Base-by-base conservation (phyloP, 2,888 invertebrate genomes). In the Phlogophora meticulosa region DNA sequence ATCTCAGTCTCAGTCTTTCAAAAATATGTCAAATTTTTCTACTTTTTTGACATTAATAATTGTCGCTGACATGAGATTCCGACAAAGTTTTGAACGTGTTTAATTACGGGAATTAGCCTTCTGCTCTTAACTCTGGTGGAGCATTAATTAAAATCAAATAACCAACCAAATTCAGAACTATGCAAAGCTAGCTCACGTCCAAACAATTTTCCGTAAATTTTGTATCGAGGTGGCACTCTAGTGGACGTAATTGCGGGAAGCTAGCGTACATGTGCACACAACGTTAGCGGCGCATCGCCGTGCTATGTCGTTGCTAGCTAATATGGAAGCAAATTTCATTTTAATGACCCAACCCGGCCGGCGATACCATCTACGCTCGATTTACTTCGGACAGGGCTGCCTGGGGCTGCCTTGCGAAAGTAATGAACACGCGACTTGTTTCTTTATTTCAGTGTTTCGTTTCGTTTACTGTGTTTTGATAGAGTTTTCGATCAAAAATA, bases 301-400 rank as follows among this genome's bases (percentile, higher is more conserved):
- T 75, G 78, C 80, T 76, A 82, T 76, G 66, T 76, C 79, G 68
- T 78, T 80, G 68, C 67, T 67, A 76, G 80, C 82, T 85, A 86
- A 86, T 90, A 81, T 81, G 89, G 88, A 90, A 90, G 92, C 92
- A 94, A 94, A 94, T 94, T 93, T 93, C 91, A 93, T 93, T 94
- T 93, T 94, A 93, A 94, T 93, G 94, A 92, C 92, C 90, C 81
- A 69, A 78, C 81, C 78, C 85, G 85, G 83, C 76, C 72, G 72
- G 71, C 68, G 91, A 92, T 93, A 88, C 78, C 81, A 92, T 93
- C 93, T 88, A 81, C 81, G 87, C 86, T 89, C 90, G 88, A 91
- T 92, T 92, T 89, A 88, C 87, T 84, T 69, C 62, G 51, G 73
- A 56, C 79, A 90, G 89, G 89, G 90, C n/a, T 88, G 86, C 79